Percentiles rank a stretch among this genome's conserved stretches.
phyloP scores from a whole-genome alignment of 1,140 invertebrate species.

The Plutomurus gul region DNA sequence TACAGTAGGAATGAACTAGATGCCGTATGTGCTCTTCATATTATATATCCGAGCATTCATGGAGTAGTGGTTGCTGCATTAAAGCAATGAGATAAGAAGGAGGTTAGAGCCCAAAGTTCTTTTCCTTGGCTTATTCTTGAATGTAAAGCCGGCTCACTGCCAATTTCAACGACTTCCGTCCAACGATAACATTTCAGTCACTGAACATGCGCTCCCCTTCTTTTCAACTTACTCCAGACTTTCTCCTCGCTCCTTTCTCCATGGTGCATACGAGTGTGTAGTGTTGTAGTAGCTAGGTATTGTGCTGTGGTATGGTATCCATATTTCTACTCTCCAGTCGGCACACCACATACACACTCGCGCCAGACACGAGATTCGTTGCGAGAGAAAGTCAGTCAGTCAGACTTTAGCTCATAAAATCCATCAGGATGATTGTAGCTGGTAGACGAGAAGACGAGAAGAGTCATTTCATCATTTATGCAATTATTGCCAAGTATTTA shows the following conservation, averaged over 20 bases:
- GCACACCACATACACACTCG: too few species aligned
- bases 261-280: not conserved
- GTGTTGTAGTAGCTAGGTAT: not conserved
- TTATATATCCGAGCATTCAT: too few species aligned
- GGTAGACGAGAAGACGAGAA: not conserved
- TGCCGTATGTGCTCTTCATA: too few species aligned
- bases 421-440: not conserved
- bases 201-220: not conserved
- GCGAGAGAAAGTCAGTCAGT: too few species aligned
- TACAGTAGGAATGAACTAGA: too few species aligned
- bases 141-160: slow-evolving; percentile 12
- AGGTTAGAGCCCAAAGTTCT: not conserved
- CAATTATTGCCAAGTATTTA: not conserved
- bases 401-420: not conserved
- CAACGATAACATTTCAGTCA: not conserved
- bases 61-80: not conserved
- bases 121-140: not conserved
- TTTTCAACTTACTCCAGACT: not conserved
- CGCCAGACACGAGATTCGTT: too few species aligned
- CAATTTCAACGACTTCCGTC: slow-evolving; percentile 11
- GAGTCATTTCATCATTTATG: not conserved
- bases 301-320: not conserved
- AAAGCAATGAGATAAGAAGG: not conserved
- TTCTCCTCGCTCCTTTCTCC: not conserved
- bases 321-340: not conserved